A percentile compares a stretch with the other conserved stretches of the same genome.
phyloP scores from a whole-genome alignment of 2,888 invertebrate genomes.

The Philopedon plagiatum region DNA sequence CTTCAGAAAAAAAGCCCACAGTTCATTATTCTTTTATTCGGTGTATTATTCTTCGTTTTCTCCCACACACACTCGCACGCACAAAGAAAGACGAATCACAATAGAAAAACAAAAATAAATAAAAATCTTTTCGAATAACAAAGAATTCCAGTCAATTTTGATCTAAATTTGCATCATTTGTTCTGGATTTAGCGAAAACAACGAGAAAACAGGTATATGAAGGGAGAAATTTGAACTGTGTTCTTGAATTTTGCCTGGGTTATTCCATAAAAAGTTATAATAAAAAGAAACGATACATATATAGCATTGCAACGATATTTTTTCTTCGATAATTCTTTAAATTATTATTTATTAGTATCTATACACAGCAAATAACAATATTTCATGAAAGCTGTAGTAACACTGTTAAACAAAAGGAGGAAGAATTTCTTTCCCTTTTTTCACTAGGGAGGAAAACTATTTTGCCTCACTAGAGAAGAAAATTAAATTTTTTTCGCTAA shows the following conservation, averaged over 20 bases:
- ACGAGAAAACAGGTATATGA: conserved; percentile 14
- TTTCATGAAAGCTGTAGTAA: too few relatives aligned
- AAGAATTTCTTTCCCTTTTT: too few relatives aligned
- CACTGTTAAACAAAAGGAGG: too few relatives aligned
- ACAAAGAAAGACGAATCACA: conserved; percentile 14
- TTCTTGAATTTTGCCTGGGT: neutral
- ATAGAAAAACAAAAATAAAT: conserved; percentile 36
- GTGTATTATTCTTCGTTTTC: conserved; percentile 32
- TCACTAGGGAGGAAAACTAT: too few relatives aligned
- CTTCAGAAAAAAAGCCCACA: conserved; percentile 22
- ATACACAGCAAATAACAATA: too few relatives aligned
- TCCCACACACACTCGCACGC: conserved; percentile 33
- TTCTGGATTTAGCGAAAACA: conserved; percentile 12
- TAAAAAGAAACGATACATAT: too few relatives aligned
- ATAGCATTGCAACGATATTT: too few relatives aligned
- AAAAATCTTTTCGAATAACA: conserved; percentile 29
- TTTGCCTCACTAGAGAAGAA: too few relatives aligned
- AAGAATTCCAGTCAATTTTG: conserved; percentile 36
- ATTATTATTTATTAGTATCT: too few relatives aligned
- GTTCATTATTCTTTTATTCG: conserved; percentile 43
- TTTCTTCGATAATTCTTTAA: too few relatives aligned
- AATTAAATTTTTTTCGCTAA: too few relatives aligned
- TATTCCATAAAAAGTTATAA: neutral
- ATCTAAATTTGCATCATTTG: conserved; percentile 35
- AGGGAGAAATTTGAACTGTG: neutral